phyloP scores from a whole-genome alignment of 2,797 vertebrate species.

The Anguilla megastoma region DNA sequence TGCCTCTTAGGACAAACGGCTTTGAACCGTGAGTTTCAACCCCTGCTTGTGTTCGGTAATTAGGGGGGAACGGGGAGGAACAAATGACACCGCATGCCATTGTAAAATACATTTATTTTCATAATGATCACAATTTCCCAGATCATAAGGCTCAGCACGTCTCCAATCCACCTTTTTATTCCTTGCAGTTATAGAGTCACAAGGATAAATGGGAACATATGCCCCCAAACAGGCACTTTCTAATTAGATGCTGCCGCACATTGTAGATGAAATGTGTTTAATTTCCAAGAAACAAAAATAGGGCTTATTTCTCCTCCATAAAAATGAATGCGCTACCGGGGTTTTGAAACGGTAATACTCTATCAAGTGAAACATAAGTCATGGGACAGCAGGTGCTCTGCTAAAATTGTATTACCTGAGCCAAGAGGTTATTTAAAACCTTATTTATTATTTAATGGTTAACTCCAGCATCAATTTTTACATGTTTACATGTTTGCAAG shows the following conservation, averaged over 20 bases:
- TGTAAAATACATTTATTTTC: background rate
- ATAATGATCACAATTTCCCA: background rate
- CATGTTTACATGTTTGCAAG: background rate
- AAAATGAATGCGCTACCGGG: background rate
- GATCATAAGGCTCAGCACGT: background rate
- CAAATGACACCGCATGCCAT: background rate
- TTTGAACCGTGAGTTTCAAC: too few relatives aligned
- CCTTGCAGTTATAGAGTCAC: background rate
- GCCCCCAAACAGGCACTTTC: background rate
- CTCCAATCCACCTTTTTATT: background rate
- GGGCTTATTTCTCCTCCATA: background rate
- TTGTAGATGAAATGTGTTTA: background rate
- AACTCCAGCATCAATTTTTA: background rate
- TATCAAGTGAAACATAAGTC: background rate
- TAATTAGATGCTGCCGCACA: background rate
- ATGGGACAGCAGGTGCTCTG: background rate
- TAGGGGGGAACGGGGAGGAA: background rate
- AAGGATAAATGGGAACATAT: background rate
- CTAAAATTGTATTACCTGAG: background rate
- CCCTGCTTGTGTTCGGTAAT: too few relatives aligned
- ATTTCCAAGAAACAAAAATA: background rate
- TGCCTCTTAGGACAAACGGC: too few relatives aligned
- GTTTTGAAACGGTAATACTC: background rate
- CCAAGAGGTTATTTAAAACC: background rate
- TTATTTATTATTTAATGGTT: background rate